Evolutionary conservation across 2,113 vertebrate genomes (phyloP), one percentile per base, ranked within the genome.

Genomic region (Pardalotus punctatus): DNA sequence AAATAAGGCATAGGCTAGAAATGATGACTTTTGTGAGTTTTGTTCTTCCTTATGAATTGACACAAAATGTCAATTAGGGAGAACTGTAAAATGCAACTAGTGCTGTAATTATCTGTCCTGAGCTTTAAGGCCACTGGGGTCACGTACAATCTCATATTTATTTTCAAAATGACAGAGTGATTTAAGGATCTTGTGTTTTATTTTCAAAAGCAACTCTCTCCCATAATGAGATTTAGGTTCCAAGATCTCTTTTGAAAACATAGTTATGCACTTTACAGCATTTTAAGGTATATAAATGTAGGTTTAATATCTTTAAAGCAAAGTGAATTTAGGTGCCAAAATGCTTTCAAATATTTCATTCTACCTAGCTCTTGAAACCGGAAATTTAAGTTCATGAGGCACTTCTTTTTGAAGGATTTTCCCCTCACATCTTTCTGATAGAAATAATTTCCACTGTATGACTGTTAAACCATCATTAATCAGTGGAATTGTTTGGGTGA

Each of bases 81-180:
- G 67, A 86, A 82, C 4, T 82, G 33, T 86, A 85, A 81, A 94
- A 72, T 83, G 71, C 74, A 77, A 31, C 79, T 81, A 36, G 29
- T 53, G 43, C 35, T 84, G 36, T 56, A 69, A 81, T 86, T 88
- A 61, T 88, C 69, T 81, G 65, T 60, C 67, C 33, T 78, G 76
- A 86, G 31, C 31, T 88, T 88, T 96, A 81, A 93, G 79, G 80
- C 64, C 76, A 54, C 20, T 71, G 67, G 51, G 88, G 56, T 96
- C 94, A 62, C 51, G 83, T 88, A 43, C 16, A 27, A 81, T 77
- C 60, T 91, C 76, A 51, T 86, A 93, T 93, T 82, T 95, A 71
- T 90, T 96, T 96, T 90, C 64, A 77, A 74, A 90, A 73, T 71
- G 90, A 70, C 87, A 90, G 76, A 86, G n/a, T 92, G 76, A 94